phyloP scores from a whole-genome alignment of 2,888 invertebrate genomes.

The Volucella inflata region DNA sequence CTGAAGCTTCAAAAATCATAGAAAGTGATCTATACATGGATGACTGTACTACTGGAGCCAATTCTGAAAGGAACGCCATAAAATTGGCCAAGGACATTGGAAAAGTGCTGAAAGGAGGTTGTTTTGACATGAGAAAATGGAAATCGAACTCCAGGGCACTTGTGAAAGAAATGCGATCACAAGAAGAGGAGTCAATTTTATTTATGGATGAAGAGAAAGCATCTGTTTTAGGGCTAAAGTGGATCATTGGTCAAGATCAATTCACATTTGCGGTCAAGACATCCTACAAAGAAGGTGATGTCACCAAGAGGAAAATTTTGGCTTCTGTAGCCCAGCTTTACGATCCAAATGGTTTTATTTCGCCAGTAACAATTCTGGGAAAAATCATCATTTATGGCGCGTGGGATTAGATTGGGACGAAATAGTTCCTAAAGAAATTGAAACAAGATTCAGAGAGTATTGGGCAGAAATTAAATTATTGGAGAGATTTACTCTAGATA shows the following conservation, averaged over 20 bases:
- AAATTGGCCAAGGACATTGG: constrained; percentile 4
- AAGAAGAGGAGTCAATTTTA: constrained; percentile 45
- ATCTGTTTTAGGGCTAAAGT: constrained; percentile 41
- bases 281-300: constrained; percentile 11
- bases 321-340: constrained; percentile 61
- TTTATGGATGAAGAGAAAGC: constrained; percentile 47
- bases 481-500: constrained; percentile 2
- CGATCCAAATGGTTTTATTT: constrained; percentile 76
- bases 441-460: constrained; percentile 18
- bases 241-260: constrained; percentile 19
- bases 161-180: constrained; percentile 12
- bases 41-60: constrained; percentile 36
- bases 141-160: constrained; percentile 24
- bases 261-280: constrained; percentile 42
- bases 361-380: constrained; percentile 68
- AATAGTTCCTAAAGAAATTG: constrained; percentile 38
- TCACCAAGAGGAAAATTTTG: constrained; percentile 47
- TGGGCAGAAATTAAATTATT: constrained; percentile 7
- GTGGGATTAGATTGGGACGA: constrained; percentile 77
- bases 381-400: constrained; percentile 77
- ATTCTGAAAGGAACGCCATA: constrained; percentile 25
- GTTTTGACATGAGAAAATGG: constrained; percentile 16
- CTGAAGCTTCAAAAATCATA: constrained; percentile 16
- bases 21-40: constrained; percentile 45
- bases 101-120: background rate